Evolutionary conservation across 2,113 vertebrate genomes (phyloP), one percentile per base, ranked within the genome.

Genomic region (Phaethornis superciliosus): DNA sequence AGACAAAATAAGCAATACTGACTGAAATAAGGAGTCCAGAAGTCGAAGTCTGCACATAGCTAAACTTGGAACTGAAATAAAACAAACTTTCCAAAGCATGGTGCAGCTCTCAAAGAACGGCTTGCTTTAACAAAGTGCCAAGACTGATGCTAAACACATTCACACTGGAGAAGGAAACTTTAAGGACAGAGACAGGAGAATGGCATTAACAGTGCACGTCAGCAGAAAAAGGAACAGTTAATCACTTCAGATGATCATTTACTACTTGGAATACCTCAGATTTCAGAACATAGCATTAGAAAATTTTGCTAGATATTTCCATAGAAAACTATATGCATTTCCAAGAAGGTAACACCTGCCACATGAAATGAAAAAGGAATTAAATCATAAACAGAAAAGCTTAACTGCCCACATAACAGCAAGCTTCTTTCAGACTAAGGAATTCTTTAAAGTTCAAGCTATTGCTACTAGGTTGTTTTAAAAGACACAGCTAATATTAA

Each of bases 1-100:
- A 78, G 51, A 88, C 26, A 74, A 90, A 93, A 94, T 54, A 6
- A 93, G 42, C 78, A 90, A 88, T 40, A 54, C 81, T 75, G 47
- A 40, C 52, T 85, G 44, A 75, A 85, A 33, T 88, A 23, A 68
- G 35, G 35, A 78, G 35, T 58, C 30, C 59, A 62, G 26, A 18
- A 90, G 47, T 67, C 85, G 32, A 68, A 81, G 16, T 12, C 58
- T 10, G 2, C 54, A 58, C 12, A 12, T 4, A 40, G 47, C 21
- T 71, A 58, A 85, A 67, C 6, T 13, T 12, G n/a, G 64, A 75
- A 32, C 6, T 84, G 46, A 86, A 90, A 59, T 30, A 7, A 78
- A 88, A 70, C 59, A 19, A 87, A 52, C 21, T 91, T 90, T 78
- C 55, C 2, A 33, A 81, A 54, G 6, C 10, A 62, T 4, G 40